A percentile compares a stretch with the other conserved stretches of the same genome.
These are phyloP conservation scores for Acrobasis consociella DNA, from an alignment of 2,888 invertebrate genomes.

Conservation along the genomic window DNA sequence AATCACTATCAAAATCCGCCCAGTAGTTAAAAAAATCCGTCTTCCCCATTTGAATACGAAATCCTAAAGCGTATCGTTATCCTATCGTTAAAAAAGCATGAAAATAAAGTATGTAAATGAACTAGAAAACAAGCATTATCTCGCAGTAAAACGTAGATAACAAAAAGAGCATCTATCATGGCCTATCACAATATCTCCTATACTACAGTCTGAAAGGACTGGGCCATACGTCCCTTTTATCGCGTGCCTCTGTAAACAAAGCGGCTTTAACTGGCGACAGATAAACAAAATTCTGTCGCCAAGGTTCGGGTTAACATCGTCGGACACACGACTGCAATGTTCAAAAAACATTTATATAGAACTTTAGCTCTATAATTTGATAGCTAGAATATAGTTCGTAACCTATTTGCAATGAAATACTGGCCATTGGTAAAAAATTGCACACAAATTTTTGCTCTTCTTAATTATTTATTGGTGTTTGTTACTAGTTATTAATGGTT, in stretches of 20 bases:
- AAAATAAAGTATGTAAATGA: not conserved
- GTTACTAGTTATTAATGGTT: too few relatives aligned
- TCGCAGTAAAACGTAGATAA: conserved; percentile 27
- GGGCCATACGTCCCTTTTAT: conserved; percentile 55
- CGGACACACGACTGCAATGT: conserved; percentile 36
- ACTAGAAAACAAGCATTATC: conserved; percentile 6
- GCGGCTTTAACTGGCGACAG: conserved; percentile 54
- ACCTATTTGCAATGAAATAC: too few relatives aligned
- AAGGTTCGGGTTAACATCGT: conserved; percentile 51
- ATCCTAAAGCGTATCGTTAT: not conserved
- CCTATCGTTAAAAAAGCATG: not conserved
- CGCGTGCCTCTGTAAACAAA: conserved; percentile 66
- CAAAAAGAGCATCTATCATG: conserved; percentile 41
- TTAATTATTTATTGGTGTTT: too few relatives aligned
- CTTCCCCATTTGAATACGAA: too few relatives aligned
- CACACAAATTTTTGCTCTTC: too few relatives aligned
- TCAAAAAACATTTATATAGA: conserved; percentile 11
- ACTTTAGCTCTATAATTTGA: too few relatives aligned
- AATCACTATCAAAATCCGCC: too few relatives aligned
- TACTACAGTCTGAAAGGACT: conserved; percentile 35
- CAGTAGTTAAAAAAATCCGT: too few relatives aligned
- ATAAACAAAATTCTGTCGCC: conserved; percentile 63
- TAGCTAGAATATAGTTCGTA: not conserved
- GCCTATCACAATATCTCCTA: conserved; percentile 45
- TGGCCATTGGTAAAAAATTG: too few relatives aligned